Evolutionary conservation across 2,113 vertebrate genomes (phyloP).

Genomic region (Corvus hawaiiensis): DNA sequence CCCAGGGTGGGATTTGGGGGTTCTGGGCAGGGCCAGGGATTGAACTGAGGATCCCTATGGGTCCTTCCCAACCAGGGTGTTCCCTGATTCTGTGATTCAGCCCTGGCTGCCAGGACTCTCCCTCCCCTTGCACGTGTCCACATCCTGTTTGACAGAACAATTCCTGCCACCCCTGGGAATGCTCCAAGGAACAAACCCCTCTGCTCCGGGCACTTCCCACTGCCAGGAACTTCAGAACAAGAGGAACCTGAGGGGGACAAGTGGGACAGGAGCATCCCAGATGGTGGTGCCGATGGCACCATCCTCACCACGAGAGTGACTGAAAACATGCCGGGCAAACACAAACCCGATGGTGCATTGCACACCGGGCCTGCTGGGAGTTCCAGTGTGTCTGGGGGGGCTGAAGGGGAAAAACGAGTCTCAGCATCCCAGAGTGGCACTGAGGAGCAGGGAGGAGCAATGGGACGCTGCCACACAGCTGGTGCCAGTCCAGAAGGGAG

Average conservation of each 20-base stretch:
- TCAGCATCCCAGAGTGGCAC: rapidly evolving
- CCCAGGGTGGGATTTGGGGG: background rate
- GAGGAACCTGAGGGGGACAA: background rate
- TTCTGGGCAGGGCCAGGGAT: rapidly evolving
- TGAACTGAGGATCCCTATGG: rapidly evolving
- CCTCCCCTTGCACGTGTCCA: too few relatives aligned
- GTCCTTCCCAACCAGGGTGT: background rate
- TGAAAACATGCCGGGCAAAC: background rate
- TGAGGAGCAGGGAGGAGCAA: background rate
- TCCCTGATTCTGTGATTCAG: background rate
- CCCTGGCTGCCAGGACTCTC: background rate
- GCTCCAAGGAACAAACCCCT: background rate
- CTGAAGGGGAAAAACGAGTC: background rate
- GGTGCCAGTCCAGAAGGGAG: background rate
- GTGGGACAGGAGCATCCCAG: background rate
- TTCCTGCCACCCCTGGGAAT: background rate
- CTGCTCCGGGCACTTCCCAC: background rate
- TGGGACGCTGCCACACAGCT: background rate
- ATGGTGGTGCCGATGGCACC: background rate
- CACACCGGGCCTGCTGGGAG: background rate
- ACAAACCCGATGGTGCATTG: rapidly evolving
- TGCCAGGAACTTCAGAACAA: rapidly evolving
- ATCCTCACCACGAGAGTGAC: rapidly evolving
- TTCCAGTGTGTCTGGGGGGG: rapidly evolving
- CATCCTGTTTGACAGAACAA: background rate